Conservation (phyloP, 2,113 vertebrate species). For the Drymodes brunneopygia region DNA sequence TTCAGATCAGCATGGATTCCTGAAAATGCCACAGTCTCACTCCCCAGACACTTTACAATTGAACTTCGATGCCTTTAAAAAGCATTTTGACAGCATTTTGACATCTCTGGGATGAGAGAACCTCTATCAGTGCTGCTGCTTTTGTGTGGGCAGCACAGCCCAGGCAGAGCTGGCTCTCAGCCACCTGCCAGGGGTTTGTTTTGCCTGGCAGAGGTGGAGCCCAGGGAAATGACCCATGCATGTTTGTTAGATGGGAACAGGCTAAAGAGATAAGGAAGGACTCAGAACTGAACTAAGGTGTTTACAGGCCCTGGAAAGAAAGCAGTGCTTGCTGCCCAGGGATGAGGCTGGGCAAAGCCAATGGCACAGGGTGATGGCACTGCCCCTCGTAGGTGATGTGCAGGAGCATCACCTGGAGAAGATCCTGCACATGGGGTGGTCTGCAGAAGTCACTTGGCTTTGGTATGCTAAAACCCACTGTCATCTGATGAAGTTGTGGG, state of each 20-base stretch:
- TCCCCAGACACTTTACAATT: neutral
- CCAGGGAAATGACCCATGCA: neutral
- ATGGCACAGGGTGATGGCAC: neutral
- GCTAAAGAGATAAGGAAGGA: neutral
- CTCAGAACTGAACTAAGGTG: neutral
- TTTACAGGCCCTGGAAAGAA: neutral
- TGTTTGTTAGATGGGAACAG: neutral
- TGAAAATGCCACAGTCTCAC: neutral
- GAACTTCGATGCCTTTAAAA: neutral
- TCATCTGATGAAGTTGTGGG: neutral
- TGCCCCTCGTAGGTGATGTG: rapidly evolving
- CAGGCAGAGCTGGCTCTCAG: neutral
- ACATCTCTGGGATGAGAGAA: neutral
- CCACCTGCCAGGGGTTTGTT: neutral
- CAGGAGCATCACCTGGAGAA: neutral
- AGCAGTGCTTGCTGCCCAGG: neutral
- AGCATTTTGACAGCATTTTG: neutral
- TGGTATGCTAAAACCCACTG: neutral
- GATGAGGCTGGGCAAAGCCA: neutral
- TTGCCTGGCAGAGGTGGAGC: neutral
- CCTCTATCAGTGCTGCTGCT: neutral
- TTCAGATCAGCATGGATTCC: neutral
- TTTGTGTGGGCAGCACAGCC: neutral
- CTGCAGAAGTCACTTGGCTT: neutral
- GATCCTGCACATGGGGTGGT: neutral